Evolutionary conservation across 1,140 invertebrate genomes (phyloP), one percentile per base, ranked within the genome.

Genomic region (Diplogasteroides magnus): DNA sequence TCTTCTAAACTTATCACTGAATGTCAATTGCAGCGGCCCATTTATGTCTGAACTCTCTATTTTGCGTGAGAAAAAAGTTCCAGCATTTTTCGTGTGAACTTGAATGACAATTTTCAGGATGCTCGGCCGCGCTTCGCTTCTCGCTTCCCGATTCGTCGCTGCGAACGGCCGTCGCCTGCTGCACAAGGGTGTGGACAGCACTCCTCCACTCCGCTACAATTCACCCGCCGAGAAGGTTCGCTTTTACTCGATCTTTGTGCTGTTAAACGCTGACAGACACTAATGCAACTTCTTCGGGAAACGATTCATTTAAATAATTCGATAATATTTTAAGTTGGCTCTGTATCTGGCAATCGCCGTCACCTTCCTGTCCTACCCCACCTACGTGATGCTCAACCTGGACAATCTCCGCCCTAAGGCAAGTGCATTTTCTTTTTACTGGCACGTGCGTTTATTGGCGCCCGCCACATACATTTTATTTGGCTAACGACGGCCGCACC

Each of bases 371-470:
- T 62, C 72, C 1, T 77, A 77, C 64, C 76, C 76, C 27, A 77
- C 76, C 48, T 77, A 78, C 68, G 57, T 77, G 28, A 55, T 77
- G 60, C 48, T 71, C 64, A 77, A 78, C 73, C 26, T 77, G 28
- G 71, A 77, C 59, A 78, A 77, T 61, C 63, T 77, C 19, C 76
- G 76, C 64, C 76, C 76, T 37, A 67, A 29, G 31, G 27, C 23
- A 60, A 26, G 59, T 25, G 3, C 28, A 60, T 13, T 13, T 60
- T 26, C 59, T 26, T 26, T 13, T 60, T 26, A 13, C 23, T 56
- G 13, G 13, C 23, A 56, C 13, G n/a, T n/a, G n/a, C n/a, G n/a
- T n/a, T n/a, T n/a, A n/a, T n/a, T n/a, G n/a, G n/a, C n/a, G n/a
- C n/a, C 48, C 13, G 48, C 23, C 23, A 14, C 48, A 56, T 56